Evolutionary conservation across 2,113 vertebrate species (phyloP).

Genomic region (Arizona elegans): DNA sequence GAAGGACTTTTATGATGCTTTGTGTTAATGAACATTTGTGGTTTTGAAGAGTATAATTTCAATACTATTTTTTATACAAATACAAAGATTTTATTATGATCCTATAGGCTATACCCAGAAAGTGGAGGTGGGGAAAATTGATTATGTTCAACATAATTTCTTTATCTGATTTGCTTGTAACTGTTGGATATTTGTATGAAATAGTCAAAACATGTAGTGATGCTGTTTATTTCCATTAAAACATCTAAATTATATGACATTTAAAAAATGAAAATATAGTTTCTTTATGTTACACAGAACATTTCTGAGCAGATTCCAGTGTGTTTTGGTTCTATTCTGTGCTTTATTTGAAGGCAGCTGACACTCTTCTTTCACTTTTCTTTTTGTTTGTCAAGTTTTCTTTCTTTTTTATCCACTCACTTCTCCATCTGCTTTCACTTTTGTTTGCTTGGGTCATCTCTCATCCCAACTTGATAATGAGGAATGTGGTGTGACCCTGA

Average conservation of each 20-base stretch:
- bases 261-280: constrained; percentile 71
- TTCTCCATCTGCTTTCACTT: constrained; percentile 99
- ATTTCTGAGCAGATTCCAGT: constrained; percentile 74
- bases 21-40: constrained; percentile 60
- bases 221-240: constrained; percentile 43
- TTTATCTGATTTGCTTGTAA: constrained; percentile 53
- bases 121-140: constrained; percentile 32
- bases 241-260: constrained; percentile 52
- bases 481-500: constrained; percentile 99
- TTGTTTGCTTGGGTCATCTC: constrained; percentile 96
- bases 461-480: constrained; percentile 99
- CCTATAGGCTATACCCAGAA: constrained; percentile 35
- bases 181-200: constrained; percentile 35
- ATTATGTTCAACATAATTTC: constrained; percentile 37
- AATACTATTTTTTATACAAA: constrained; percentile 52
- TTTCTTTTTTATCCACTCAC: constrained; percentile 77
- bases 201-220: not conserved
- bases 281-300: constrained; percentile 68
- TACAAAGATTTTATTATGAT: constrained; percentile 57
- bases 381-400: constrained; percentile 83
- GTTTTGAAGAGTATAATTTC: constrained; percentile 47
- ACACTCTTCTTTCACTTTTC: constrained; percentile 95
- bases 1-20: constrained; percentile 69
- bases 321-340: constrained; percentile 76
- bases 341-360: constrained; percentile 91